Conservation (phyloP, 2,113 vertebrate genomes). For the Oceanites oceanicus region DNA sequence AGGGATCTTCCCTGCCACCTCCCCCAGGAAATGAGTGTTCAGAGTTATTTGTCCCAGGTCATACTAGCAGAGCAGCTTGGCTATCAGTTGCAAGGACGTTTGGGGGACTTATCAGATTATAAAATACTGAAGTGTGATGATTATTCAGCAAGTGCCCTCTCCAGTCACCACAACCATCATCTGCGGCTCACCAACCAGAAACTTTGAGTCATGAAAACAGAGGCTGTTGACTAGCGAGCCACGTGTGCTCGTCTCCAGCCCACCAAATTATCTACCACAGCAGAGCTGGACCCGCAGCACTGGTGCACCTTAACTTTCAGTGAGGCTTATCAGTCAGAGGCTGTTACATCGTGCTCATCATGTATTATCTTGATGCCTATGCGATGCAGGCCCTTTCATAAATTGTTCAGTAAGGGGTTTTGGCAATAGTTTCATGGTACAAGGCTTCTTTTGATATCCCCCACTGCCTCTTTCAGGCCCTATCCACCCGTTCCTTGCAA, state of each 20-base stretch:
- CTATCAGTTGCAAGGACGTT: not conserved
- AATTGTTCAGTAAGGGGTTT: not conserved
- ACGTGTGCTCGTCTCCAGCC: not conserved
- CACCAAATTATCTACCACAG: not conserved
- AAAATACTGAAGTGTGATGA: not conserved
- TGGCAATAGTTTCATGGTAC: not conserved
- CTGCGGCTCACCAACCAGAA: not conserved
- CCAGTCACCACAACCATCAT: not conserved
- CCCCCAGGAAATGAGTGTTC: not conserved
- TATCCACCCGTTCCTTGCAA: not conserved
- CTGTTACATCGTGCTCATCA: rapidly evolving
- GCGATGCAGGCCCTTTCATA: rapidly evolving
- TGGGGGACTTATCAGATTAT: not conserved
- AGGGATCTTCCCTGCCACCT: not conserved
- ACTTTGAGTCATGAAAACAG: not conserved
- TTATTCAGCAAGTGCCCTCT: not conserved
- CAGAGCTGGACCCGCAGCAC: not conserved
- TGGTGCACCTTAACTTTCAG: not conserved
- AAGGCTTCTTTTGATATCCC: not conserved
- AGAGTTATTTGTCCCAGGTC: not conserved
- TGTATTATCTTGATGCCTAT: not conserved
- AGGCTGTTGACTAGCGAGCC: not conserved
- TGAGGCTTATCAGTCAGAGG: not conserved
- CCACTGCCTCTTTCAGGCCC: not conserved
- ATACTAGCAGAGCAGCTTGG: not conserved